Percentiles rank a stretch among this genome's conserved stretches.
Conservation (phyloP, 1,140 invertebrate species). For the Planococcus citri region DNA sequence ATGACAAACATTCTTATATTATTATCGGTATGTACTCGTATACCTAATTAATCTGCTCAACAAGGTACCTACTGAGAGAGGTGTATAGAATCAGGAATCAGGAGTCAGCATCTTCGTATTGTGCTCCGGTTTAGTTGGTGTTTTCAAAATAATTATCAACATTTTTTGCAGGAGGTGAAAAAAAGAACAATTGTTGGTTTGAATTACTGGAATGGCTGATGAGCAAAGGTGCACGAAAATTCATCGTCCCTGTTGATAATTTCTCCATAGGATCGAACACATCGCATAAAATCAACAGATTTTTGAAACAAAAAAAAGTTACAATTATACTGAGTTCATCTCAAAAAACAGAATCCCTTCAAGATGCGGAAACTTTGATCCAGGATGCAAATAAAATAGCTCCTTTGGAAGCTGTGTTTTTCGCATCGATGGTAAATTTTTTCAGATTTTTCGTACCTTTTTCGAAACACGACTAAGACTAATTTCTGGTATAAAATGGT, state of each 20-base stretch:
- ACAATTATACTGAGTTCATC: not conserved
- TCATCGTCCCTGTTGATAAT: constrained; percentile 24
- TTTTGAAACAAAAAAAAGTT: not conserved
- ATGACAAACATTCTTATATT: not conserved
- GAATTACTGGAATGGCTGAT: constrained; percentile 27
- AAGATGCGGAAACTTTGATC: not conserved
- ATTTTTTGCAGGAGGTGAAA: constrained; percentile 17
- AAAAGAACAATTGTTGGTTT: constrained; percentile 25
- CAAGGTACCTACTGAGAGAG: too few species aligned
- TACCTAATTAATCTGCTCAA: too few species aligned
- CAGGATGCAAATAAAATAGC: not conserved
- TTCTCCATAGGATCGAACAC: constrained; percentile 11
- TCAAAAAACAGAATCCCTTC: not conserved
- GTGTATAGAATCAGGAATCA: too few species aligned
- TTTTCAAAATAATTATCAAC: not conserved
- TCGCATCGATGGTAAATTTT: too few species aligned
- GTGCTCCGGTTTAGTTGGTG: not conserved
- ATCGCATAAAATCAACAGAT: not conserved
- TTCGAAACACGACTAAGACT: too few species aligned
- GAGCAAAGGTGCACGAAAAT: constrained; percentile 24
- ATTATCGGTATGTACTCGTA: constrained; percentile 1
- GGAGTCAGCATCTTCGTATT: not conserved
- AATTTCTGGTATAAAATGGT: too few species aligned
- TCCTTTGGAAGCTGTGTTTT: constrained; percentile 3
- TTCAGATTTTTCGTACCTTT: too few species aligned